phyloP scores from a whole-genome alignment of 2,113 vertebrate species.

The Myotis brandtii region DNA sequence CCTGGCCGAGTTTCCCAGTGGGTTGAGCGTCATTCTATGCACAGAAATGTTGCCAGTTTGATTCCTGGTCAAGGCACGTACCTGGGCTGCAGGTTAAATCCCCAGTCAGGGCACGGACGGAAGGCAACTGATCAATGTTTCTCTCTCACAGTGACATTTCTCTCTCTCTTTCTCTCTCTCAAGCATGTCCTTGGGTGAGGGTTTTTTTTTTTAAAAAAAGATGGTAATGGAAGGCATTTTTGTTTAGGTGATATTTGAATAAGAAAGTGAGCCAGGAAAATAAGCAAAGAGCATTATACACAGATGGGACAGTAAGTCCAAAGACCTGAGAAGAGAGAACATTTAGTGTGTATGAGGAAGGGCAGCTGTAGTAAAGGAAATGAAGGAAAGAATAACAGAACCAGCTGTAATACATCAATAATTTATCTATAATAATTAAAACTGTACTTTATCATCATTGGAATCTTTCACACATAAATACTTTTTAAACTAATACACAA shows the following conservation, averaged over 20 bases:
- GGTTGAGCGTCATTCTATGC: not conserved
- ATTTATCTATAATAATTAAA: constrained; percentile 6
- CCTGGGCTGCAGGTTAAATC: too few relatives aligned
- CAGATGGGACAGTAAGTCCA: not conserved
- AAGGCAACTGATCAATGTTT: too few relatives aligned
- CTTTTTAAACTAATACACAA: constrained; percentile 37
- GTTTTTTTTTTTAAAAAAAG: not conserved
- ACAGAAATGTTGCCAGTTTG: too few relatives aligned
- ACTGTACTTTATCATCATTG: not conserved
- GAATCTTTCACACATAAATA: not conserved
- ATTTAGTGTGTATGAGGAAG: not conserved
- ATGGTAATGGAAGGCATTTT: not conserved
- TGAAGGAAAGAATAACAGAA: not conserved
- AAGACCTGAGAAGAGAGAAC: constrained; percentile 11
- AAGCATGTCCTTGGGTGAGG: too few relatives aligned
- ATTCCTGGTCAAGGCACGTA: too few relatives aligned
- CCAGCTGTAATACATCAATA: not conserved
- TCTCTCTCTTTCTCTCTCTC: too few relatives aligned
- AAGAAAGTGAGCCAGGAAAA: constrained; percentile 17
- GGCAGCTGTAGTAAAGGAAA: not conserved
- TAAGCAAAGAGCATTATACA: not conserved
- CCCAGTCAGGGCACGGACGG: too few relatives aligned
- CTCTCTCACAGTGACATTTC: too few relatives aligned
- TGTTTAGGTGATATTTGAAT: constrained; percentile 2
- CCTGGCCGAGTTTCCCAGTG: not conserved